phyloP scores from a whole-genome alignment of 2,888 invertebrate genomes.

The Pantelozetes paolii region DNA sequence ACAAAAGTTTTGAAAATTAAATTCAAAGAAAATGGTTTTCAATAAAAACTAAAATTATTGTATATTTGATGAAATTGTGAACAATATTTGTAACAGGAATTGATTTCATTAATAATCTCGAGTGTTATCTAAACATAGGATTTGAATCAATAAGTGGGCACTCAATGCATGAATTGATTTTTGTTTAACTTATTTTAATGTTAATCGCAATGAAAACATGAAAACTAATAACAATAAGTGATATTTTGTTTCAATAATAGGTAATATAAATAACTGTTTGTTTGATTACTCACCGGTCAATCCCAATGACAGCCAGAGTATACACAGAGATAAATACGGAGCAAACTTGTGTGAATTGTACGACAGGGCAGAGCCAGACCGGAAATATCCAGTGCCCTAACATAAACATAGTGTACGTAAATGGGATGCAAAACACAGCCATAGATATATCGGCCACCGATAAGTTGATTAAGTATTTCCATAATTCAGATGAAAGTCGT shows the following conservation, averaged over 20 bases:
- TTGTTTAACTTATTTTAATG: not conserved
- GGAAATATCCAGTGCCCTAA: constrained; percentile 56
- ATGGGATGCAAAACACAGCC: constrained; percentile 83
- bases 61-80: too few species aligned
- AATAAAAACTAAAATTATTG: too few species aligned
- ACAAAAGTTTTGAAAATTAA: too few species aligned
- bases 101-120: not conserved
- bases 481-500: constrained; percentile 50
- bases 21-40: too few species aligned
- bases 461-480: constrained; percentile 68
- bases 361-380: constrained; percentile 55
- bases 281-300: constrained; percentile 52
- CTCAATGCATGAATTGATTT: not conserved
- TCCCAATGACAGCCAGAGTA: constrained; percentile 55
- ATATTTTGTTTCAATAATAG: too few species aligned
- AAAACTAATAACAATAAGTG: too few species aligned
- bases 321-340: constrained; percentile 54
- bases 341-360: constrained; percentile 55
- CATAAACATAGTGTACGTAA: constrained; percentile 59
- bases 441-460: constrained; percentile 83
- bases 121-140: not conserved
- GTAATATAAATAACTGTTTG: not conserved
- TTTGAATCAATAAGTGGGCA: not conserved
- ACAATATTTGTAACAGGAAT: too few species aligned
- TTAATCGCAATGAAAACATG: not conserved